phyloP scores from a whole-genome alignment of 2,797 vertebrate genomes.

The Amphiprion clarkii region DNA sequence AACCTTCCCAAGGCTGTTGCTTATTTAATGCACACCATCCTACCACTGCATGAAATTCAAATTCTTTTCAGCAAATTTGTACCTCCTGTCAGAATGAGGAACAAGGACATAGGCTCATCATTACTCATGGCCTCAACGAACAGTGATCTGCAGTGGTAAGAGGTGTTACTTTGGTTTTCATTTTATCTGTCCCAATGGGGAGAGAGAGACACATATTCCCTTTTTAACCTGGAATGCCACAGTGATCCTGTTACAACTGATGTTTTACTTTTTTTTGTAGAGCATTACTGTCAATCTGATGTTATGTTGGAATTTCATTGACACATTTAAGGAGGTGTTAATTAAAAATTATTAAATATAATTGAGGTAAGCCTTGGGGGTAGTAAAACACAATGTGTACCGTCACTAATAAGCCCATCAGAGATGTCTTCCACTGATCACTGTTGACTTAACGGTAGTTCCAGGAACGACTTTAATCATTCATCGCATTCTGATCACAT shows the following conservation, averaged over 20 bases:
- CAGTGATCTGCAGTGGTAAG: constrained; percentile 27
- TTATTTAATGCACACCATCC: constrained; percentile 43
- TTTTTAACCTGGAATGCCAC: not conserved
- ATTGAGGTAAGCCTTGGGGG: not conserved
- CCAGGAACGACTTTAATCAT: constrained; percentile 26
- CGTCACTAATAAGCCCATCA: too few species aligned
- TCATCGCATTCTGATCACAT: constrained; percentile 10
- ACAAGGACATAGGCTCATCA: constrained; percentile 31
- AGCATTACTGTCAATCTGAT: not conserved
- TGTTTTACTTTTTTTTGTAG: too few species aligned
- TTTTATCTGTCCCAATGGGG: constrained; percentile 8
- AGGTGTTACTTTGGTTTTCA: constrained; percentile 12
- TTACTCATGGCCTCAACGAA: constrained; percentile 21
- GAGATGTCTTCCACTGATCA: too few species aligned
- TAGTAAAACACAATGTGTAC: not conserved
- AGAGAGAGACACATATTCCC: not conserved
- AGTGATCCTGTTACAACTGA: not conserved
- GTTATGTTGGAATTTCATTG: not conserved
- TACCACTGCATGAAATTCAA: constrained; percentile 39
- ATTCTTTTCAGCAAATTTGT: constrained; percentile 38
- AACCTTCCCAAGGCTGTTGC: constrained; percentile 27
- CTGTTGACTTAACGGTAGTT: not conserved
- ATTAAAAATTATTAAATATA: not conserved
- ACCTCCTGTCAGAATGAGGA: constrained; percentile 35
- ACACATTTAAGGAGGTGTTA: not conserved